Evolutionary conservation across 2,113 vertebrate species (phyloP), one percentile per base, ranked within the genome.

Genomic region (Clarias batrachus): DNA sequence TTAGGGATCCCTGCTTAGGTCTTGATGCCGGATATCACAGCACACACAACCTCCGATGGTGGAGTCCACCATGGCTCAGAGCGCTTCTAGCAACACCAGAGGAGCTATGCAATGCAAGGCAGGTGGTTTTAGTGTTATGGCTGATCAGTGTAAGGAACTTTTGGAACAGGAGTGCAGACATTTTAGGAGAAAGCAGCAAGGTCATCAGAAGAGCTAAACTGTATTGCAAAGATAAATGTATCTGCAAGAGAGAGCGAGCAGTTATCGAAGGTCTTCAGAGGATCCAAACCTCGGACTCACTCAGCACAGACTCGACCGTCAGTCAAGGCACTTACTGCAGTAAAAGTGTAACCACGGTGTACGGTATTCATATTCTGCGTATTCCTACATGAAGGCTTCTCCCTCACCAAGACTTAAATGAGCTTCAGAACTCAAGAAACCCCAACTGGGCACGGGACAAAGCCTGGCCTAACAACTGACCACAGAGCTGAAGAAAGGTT

Each of bases 401-500:
- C 37, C 5, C 60, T 65, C 59, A 65, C 37, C 33, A 48, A 16
- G 60, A 63, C 60, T 25, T 63, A 63, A 63, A 25, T 9, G 19
- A 63, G 62, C 23, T 25, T n/a, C 8, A n/a, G 62, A 63, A n/a
- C 23, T 68, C 4, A 71, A 7, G 3, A 33, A 33, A 17, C 27
- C 13, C 27, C 16, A 16, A 33, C 66, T 17, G 16, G 21, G 21
- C 73, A 76, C 0, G 12, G 11, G 73, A 76, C 25, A 76, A 76
- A 52, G 0, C 23, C 1, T 41, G 48, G 23, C 74, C 48, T 54
- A 77, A 77, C 11, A 6, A n/a, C 74, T 77, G 54, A n/a, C 48
- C 74, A 54, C 74, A 77, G 48, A 54, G 74, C 74, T 77, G n/a
- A n/a, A 77, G 41, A 77, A 77, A 77, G 54, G 48, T 54, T 77